These are phyloP conservation scores for Gymnocypris eckloni DNA, from an alignment of 2,797 vertebrate genomes.

Conservation along the genomic window DNA sequence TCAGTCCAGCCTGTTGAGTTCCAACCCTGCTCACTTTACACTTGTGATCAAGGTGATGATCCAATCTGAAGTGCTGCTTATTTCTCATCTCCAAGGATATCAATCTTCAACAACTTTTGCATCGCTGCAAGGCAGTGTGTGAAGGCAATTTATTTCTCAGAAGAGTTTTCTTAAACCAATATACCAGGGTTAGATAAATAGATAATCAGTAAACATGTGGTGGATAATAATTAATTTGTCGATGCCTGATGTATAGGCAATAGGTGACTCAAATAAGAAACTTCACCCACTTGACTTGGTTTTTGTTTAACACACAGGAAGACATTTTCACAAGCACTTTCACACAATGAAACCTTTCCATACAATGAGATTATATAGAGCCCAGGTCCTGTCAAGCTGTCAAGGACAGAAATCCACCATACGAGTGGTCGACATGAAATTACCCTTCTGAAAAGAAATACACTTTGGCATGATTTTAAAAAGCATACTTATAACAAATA, in stretches of 20 bases:
- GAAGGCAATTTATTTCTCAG: background rate
- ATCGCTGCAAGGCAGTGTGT: background rate
- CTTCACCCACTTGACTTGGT: background rate
- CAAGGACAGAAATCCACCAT: background rate
- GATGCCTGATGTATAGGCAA: background rate
- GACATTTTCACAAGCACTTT: background rate
- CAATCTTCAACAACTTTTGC: background rate
- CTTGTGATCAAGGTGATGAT: conserved; percentile 34
- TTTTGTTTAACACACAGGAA: background rate
- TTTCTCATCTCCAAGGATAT: background rate
- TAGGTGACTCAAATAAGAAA: background rate
- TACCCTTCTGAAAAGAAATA: background rate
- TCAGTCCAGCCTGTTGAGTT: conserved; percentile 17
- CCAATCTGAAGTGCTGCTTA: conserved; percentile 11
- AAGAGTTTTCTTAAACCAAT: background rate
- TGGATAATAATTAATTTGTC: background rate
- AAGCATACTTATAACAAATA: background rate
- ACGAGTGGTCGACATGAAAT: no score
- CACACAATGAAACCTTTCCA: background rate
- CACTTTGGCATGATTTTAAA: background rate
- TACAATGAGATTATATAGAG: background rate
- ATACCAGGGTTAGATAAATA: background rate
- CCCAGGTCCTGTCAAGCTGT: background rate
- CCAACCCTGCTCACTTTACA: background rate
- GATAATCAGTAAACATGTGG: background rate